Evolutionary conservation across 35 echinoderm and acorn worm species (phyloP).

Genomic region (Eucidaris tribuloides): DNA sequence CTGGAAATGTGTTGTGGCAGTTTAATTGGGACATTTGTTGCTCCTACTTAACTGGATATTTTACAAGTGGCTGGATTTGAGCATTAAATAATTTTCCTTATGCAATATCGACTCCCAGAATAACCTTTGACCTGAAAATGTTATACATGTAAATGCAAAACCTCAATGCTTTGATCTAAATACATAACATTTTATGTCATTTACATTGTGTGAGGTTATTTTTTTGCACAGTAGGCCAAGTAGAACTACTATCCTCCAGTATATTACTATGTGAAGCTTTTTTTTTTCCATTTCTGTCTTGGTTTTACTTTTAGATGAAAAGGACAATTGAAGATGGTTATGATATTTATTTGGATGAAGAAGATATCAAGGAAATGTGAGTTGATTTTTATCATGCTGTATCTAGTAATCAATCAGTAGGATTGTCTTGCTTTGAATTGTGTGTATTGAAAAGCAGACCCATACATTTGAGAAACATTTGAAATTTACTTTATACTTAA

Average conservation of each 20-base stretch:
- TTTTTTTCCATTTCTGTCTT: background rate
- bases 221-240: background rate
- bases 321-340: constrained; percentile 85
- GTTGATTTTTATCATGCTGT: too few species aligned
- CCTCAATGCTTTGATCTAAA: background rate
- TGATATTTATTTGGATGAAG: constrained; percentile 81
- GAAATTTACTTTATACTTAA: too few species aligned
- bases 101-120: too few species aligned
- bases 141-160: background rate
- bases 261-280: background rate
- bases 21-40: too few species aligned
- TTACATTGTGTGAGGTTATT: background rate
- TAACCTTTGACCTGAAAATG: background rate
- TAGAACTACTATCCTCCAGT: background rate
- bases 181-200: background rate
- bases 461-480: too few species aligned
- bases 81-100: too few species aligned
- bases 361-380: constrained; percentile 57
- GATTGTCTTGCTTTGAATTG: too few species aligned
- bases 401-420: too few species aligned
- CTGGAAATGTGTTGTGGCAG: too few species aligned
- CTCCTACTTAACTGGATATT: too few species aligned
- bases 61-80: too few species aligned
- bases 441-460: too few species aligned
- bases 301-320: constrained; percentile 52